Conservation (phyloP, 2,888 invertebrate genomes). For the Belgica antarctica region DNA sequence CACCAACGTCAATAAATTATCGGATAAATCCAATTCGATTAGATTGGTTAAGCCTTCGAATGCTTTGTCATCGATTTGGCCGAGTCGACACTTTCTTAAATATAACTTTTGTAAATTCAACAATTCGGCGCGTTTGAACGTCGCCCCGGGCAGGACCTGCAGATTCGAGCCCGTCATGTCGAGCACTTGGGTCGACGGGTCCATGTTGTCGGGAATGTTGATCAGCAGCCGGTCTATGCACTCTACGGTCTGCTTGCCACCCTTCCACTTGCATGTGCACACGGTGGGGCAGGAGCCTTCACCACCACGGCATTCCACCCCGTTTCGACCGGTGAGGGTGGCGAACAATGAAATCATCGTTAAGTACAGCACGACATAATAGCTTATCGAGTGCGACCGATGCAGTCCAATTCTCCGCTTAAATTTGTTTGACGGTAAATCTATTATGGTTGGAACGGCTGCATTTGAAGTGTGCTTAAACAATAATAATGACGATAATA, state of each 20-base stretch:
- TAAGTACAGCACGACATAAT: conserved; percentile 36
- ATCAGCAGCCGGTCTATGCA: conserved; percentile 81
- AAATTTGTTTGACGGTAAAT: conserved; percentile 32
- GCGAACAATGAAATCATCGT: conserved; percentile 28
- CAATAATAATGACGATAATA: conserved; percentile 30
- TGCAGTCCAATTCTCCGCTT: conserved; percentile 35
- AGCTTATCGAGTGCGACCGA: background rate
- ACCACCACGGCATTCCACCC: conserved; percentile 53
- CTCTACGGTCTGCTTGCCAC: conserved; percentile 89
- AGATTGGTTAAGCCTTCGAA: conserved; percentile 84
- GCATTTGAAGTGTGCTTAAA: conserved; percentile 40
- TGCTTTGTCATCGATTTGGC: conserved; percentile 80
- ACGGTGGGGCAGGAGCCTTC: conserved; percentile 69
- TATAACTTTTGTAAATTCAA: conserved; percentile 84
- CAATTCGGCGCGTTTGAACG: conserved; percentile 76
- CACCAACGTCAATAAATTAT: conserved; percentile 76
- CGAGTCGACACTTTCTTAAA: conserved; percentile 78
- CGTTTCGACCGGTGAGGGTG: conserved; percentile 26
- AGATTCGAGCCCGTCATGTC: conserved; percentile 86
- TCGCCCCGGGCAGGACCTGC: conserved; percentile 76
- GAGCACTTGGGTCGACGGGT: conserved; percentile 85
- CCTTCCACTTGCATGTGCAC: conserved; percentile 91
- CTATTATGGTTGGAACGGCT: conserved; percentile 20
- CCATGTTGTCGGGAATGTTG: conserved; percentile 80
- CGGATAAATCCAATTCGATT: conserved; percentile 83